Evolutionary conservation across 1,140 invertebrate genomes (phyloP).

Genomic region (Heliconius melpomene): DNA sequence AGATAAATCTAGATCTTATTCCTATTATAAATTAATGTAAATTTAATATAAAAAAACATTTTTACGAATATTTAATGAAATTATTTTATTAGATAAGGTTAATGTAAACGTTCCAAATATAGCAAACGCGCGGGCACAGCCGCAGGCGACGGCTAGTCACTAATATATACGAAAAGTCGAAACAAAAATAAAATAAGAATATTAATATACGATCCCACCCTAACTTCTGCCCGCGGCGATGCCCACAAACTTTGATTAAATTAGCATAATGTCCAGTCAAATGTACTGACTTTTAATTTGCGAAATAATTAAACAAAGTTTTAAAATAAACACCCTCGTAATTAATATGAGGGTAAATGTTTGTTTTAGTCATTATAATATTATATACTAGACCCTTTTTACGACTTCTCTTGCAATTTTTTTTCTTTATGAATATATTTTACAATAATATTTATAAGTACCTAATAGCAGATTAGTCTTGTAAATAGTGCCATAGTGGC

Average conservation of each 20-base stretch:
- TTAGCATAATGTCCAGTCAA: conserved; percentile 9
- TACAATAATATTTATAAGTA: no score
- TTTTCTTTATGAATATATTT: no score
- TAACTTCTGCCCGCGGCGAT: conserved; percentile 4
- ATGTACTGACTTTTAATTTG: conserved; percentile 15
- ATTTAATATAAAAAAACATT: no score
- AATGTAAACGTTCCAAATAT: not conserved
- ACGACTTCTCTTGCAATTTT: not conserved
- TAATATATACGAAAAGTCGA: conserved; percentile 1
- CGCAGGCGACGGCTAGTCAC: not conserved
- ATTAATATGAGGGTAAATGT: conserved; percentile 5
- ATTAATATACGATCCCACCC: not conserved
- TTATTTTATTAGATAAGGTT: not conserved
- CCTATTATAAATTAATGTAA: no score
- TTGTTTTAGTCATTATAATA: not conserved
- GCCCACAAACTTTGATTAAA: conserved; percentile 10
- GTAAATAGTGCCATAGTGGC: no score
- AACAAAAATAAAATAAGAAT: conserved; percentile 9
- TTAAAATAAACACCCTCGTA: conserved; percentile 9
- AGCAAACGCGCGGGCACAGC: not conserved
- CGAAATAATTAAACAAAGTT: conserved; percentile 10
- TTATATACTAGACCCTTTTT: not conserved
- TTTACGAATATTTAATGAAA: not conserved
- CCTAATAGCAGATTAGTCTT: no score
- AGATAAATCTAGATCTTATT: no score